Conservation (phyloP, 2,888 invertebrate species). For the Limnephilus rhombicus region DNA sequence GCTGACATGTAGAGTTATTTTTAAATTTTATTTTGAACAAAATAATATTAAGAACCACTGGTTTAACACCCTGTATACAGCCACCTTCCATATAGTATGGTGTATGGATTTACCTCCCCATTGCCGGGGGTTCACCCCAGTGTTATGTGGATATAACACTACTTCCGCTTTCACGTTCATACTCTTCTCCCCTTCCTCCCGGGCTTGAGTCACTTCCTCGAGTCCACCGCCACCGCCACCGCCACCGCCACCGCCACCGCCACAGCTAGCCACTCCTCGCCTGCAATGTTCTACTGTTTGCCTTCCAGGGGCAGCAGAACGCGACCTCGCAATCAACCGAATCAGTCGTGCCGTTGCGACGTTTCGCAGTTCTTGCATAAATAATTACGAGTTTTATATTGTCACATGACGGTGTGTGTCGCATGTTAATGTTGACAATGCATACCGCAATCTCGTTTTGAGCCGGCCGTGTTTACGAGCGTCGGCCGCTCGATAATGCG, state of each 20-base stretch:
- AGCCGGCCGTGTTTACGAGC: neutral
- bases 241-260: too few species aligned
- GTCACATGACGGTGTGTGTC: neutral
- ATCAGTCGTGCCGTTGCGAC: neutral
- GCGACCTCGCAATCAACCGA: neutral
- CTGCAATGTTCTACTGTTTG: neutral
- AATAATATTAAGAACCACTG: too few species aligned
- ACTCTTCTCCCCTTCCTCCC: neutral
- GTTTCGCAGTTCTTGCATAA: neutral
- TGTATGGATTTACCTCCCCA: neutral
- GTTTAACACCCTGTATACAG: neutral
- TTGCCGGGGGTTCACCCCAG: neutral
- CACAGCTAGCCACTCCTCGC: too few species aligned
- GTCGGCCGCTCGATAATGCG: neutral
- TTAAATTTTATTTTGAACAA: too few species aligned
- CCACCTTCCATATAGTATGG: neutral
- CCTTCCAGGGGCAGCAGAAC: neutral
- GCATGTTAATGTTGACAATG: constrained; percentile 1
- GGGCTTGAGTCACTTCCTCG: neutral
- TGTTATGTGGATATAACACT: neutral
- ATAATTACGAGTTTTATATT: constrained; percentile 1
- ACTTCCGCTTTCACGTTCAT: neutral
- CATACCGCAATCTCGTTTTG: neutral
- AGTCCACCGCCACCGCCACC: neutral
- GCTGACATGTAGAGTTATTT: too few species aligned